A percentile compares a stretch with the other conserved stretches of the same genome.
phyloP scores from a whole-genome alignment of 2,797 vertebrate genomes.

The Brachymystax lenok region DNA sequence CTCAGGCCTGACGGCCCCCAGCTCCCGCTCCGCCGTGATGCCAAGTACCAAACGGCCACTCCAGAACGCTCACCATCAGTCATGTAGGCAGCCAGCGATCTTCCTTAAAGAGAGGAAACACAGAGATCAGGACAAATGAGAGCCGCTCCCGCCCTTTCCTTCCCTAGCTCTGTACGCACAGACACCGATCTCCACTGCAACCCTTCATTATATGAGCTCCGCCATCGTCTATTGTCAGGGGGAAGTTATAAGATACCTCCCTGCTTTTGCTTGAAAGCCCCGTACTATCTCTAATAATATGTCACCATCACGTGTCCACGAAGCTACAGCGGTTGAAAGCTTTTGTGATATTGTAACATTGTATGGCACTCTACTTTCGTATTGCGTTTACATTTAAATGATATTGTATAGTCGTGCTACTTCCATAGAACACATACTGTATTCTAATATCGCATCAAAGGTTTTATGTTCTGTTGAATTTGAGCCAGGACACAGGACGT shows the following conservation, averaged over 20 bases:
- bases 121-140: slow-evolving; percentile 63
- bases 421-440: neutral
- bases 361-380: neutral
- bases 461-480: neutral
- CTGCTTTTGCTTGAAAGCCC: slow-evolving; percentile 49
- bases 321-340: slow-evolving; percentile 19
- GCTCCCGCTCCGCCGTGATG: slow-evolving; percentile 79
- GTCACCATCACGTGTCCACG: neutral
- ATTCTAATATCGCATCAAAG: neutral
- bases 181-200: slow-evolving; percentile 72
- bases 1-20: slow-evolving; percentile 79
- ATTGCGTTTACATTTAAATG: neutral
- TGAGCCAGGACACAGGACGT: neutral
- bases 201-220: slow-evolving; percentile 70
- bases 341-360: neutral
- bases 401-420: too few species aligned
- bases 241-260: slow-evolving; percentile 40
- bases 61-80: slow-evolving; percentile 87
- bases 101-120: slow-evolving; percentile 70
- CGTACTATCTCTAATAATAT: slow-evolving; percentile 38
- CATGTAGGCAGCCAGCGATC: slow-evolving; percentile 81
- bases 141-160: slow-evolving; percentile 33
- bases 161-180: slow-evolving; percentile 39
- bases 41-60: slow-evolving; percentile 84
- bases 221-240: slow-evolving; percentile 54